Evolutionary conservation across 2,113 vertebrate species (phyloP).

Genomic region (Cyphomyrus discorhynchus): DNA sequence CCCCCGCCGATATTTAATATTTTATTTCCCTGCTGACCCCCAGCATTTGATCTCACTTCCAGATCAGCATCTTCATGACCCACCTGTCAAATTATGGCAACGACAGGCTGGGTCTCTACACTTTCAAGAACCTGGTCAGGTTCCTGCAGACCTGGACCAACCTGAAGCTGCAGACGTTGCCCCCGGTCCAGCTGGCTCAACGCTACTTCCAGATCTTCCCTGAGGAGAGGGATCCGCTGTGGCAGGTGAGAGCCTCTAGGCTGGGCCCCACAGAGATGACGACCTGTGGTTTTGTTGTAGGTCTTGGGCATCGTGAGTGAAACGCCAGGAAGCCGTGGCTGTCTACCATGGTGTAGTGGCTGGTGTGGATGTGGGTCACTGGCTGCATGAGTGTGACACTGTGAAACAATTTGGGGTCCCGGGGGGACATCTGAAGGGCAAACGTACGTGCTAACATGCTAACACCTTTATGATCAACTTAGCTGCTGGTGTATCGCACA

Average conservation of each 20-base stretch:
- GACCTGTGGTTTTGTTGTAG: background rate
- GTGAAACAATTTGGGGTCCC: background rate
- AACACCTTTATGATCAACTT: background rate
- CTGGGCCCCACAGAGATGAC: too few relatives aligned
- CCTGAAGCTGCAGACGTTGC: constrained; percentile 85
- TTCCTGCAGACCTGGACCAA: constrained; percentile 94
- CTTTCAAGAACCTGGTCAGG: constrained; percentile 85
- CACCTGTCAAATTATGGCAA: constrained; percentile 97
- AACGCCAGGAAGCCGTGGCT: background rate
- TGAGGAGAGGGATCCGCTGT: constrained; percentile 88
- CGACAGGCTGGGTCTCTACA: constrained; percentile 90
- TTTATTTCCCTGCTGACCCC: background rate
- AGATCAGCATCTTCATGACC: constrained; percentile 99
- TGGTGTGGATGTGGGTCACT: background rate
- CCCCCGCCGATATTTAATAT: background rate
- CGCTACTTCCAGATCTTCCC: constrained; percentile 97
- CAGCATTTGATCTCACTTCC: background rate
- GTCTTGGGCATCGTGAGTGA: background rate
- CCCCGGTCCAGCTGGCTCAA: constrained; percentile 83
- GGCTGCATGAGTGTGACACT: background rate
- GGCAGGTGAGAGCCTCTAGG: constrained; percentile 72
- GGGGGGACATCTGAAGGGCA: background rate
- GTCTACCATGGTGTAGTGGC: background rate
- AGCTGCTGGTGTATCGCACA: background rate
- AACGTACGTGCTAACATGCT: background rate